These are phyloP conservation scores for Thymallus thymallus DNA, from an alignment of 2,113 vertebrate genomes.

Conservation along the genomic window DNA sequence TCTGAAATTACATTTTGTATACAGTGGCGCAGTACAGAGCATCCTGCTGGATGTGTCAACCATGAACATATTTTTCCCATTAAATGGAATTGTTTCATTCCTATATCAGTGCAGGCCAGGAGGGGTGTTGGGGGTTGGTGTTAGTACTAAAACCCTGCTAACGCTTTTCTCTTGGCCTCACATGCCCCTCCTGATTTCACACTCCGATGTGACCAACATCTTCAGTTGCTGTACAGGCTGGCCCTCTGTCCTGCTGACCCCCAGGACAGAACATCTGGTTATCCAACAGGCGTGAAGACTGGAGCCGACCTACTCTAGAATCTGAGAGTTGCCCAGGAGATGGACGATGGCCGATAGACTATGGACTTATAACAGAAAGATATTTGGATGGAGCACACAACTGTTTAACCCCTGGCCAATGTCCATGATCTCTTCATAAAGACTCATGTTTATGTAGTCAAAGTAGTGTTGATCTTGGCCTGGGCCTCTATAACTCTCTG, in stretches of 20 bases:
- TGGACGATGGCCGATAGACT: not conserved
- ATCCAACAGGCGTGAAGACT: not conserved
- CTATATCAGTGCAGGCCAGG: not conserved
- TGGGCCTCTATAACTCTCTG: not conserved
- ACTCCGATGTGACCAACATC: slow-evolving; percentile 31
- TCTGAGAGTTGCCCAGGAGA: not conserved
- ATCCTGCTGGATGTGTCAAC: slow-evolving; percentile 7
- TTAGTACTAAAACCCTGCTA: slow-evolving; percentile 36
- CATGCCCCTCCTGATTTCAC: slow-evolving; percentile 27
- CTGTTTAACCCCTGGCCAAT: not conserved
- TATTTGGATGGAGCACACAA: slow-evolving; percentile 3
- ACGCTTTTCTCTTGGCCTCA: slow-evolving; percentile 15
- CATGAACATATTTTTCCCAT: slow-evolving; percentile 31
- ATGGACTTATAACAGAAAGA: not conserved
- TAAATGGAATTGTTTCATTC: slow-evolving; percentile 7
- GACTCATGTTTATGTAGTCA: not conserved
- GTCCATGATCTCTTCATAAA: not conserved
- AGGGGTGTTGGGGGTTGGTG: slow-evolving; percentile 1
- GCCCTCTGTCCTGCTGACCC: not conserved
- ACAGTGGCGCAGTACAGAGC: no score
- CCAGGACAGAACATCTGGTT: not conserved
- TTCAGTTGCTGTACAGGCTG: not conserved
- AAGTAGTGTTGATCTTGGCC: not conserved
- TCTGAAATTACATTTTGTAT: not conserved
- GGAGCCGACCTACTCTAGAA: not conserved